Base-by-base conservation (phyloP, 2,113 vertebrate genomes). In the Bolborhynchus lineola region DNA sequence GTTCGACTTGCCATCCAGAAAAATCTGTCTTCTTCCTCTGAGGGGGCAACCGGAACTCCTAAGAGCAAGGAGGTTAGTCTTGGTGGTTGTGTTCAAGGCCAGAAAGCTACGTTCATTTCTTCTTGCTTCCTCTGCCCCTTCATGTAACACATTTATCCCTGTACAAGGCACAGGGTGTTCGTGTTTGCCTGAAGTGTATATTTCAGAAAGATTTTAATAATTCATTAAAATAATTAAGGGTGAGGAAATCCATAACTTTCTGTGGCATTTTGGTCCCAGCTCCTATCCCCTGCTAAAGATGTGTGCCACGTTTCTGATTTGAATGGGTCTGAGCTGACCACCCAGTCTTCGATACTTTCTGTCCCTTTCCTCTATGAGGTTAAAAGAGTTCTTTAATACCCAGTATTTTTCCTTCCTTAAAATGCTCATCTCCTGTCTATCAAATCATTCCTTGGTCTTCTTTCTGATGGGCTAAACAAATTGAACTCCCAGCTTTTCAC, bases 191-290 rank as follows among this genome's bases (percentile, higher is more conserved):
- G 86, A 80, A 95, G 94, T 41, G 17, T 37, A 25, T 83, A 37
- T 85, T 96, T 96, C 88, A 93, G 82, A 86, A 70, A 65, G 13
- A 65, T 41, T 93, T 95, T 67, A 94, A 90, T 90, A 96, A 96
- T 94, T 90, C 53, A 94, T 90, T 65, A 37, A 75, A 95, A 95
- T 94, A 93, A 88, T 93, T 93, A 77, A 82, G 71, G 63, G 21
- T 65, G 68, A 94, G 59, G 76, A 92, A 93, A 88, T 88, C 63
- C 68, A 44, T 93, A 88, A 92, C 63, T 88, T 95, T 86, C 79
- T 86, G 71, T 53, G 46, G 68, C 88, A 77, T 41, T 77, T 95
- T 92, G 7, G 16, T 88, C n/a, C 49, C 59, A 81, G 37, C 77
- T 41, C 50, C 80, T 47, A 49, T 89, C n/a, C 31, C 6, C 0